Base-by-base conservation (phyloP, 2,113 vertebrate genomes). In the Asarcornis scutulata region DNA sequence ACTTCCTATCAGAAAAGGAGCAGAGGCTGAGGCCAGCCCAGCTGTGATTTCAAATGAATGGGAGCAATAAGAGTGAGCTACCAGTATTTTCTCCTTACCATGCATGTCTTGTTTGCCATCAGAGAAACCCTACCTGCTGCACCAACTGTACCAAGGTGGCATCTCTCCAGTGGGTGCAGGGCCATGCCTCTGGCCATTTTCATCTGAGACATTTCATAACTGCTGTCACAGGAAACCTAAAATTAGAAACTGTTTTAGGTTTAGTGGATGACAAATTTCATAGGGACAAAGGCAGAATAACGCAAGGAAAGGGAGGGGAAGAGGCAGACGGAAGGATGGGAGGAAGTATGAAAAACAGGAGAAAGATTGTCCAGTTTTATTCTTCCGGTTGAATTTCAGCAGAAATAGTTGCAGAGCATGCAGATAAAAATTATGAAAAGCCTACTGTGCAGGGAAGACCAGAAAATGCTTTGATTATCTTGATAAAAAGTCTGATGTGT, bases 1-100 rank as follows among this genome's bases (percentile, higher is more conserved):
- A 93, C 98, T 95, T 83, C 25, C 18, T 91, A 92, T 58, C 56
- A 74, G 73, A 78, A 86, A 78, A 85, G 22, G 20, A 83, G 83
- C 64, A 89, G 80, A 79, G 73, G 38, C 23, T 60, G 31, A 66
- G 38, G 69, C 44, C 44, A 87, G 29, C 18, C 44, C 63, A 79
- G 52, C 46, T 71, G 31, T 66, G 63, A 56, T 69, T 86, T 83
- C 3, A 2, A 7, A 26, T 36, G 38, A n/a, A 27, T 17, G 20
- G 31, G 7, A 76, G 20, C 2, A 20, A 86, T 29, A 21, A 40
- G 11, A 68, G 34, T 17, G 18, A 83, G 59, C 3, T 29, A 42
- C 27, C 25, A 21, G 9, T 16, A 29, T 58, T 77, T 85, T 14
- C 32, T 3, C 21, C 8, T 73, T 32, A 3, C 22, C 0, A 0